Evolutionary conservation across 2,888 invertebrate species (phyloP), one percentile per base, ranked within the genome.

Genomic region (Dorcus parallelipipedus): DNA sequence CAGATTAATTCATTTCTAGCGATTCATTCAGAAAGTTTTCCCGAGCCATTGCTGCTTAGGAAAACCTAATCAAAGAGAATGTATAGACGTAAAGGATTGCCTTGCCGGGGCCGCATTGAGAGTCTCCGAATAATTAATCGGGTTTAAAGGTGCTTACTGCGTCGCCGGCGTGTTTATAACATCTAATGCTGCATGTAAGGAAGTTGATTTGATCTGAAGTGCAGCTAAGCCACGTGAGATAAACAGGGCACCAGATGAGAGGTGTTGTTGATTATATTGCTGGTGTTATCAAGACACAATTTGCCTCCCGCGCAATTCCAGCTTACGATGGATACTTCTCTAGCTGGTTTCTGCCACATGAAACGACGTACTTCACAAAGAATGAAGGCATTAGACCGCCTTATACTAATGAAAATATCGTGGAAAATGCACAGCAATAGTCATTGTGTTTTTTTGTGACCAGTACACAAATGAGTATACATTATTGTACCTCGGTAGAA

Each of bases 221-320:
- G 7, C 26, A 33, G 6, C 26, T 33, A 33, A 33, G 26, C 26
- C 7, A 33, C 26, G 26, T 1, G 6, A 33, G 26, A 33, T 33
- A 33, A 33, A 33, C 26, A 33, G 6, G 26, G 45, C 45, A 23
- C 20, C 45, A 45, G 23, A 20, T 20, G 45, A 23, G 23, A 45
- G 45, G 45, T 45, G 45, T 45, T 10, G 45, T 45, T 45, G 45
- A 45, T 45, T 45, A 45, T 45, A 20, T 45, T 45, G 17, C 45
- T 33, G 45, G 17, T 20, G 45, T 45, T 45, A 45, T 45, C 20
- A 17, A 23, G 45, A 45, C 20, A 20, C 45, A 45, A 45, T 45
- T 45, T 45, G 45, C 45, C 45, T 45, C 45, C 23, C 45, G 23
- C 23, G 20, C 45, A 23, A 45, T 10, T 17, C 45, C 8, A 45